Percentiles rank a stretch among this genome's conserved stretches.
These are phyloP conservation scores for Cyprinella venusta DNA, from an alignment of 2,797 vertebrate species.

Conservation along the genomic window DNA sequence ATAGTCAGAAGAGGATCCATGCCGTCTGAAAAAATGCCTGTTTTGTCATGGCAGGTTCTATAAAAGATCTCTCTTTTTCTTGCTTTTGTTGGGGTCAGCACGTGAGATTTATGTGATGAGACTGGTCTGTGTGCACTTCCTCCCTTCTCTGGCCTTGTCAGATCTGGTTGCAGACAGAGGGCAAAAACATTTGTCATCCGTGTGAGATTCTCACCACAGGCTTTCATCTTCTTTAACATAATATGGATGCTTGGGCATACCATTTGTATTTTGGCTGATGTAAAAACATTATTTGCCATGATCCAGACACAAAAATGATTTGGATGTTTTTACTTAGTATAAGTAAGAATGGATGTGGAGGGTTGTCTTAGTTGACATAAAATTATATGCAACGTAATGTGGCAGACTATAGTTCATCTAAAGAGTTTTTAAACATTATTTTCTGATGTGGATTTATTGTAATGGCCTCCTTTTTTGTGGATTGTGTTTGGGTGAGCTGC, in stretches of 20 bases:
- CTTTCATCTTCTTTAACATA: conserved; percentile 49
- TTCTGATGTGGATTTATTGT: background rate
- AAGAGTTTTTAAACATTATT: background rate
- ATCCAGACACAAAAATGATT: background rate
- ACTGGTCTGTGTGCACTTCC: conserved; percentile 51
- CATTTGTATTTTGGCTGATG: conserved; percentile 30
- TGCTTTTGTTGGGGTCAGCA: conserved; percentile 38
- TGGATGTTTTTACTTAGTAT: background rate
- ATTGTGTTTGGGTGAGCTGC: conserved; percentile 25
- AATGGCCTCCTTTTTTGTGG: background rate
- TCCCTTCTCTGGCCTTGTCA: conserved; percentile 57
- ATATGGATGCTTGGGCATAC: conserved; percentile 17
- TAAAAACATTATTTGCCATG: background rate
- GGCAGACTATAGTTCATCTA: background rate
- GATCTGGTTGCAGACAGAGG: conserved; percentile 54
- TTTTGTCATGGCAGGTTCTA: conserved; percentile 50
- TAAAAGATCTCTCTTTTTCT: conserved; percentile 28
- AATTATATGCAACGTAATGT: background rate
- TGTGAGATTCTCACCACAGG: conserved; percentile 52
- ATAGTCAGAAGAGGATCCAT: conserved; percentile 35
- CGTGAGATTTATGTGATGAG: conserved; percentile 59
- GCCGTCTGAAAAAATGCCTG: conserved; percentile 48
- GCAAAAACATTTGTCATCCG: conserved; percentile 54
- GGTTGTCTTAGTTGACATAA: background rate
- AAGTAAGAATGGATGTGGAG: background rate